These are phyloP conservation scores for Caenorhabditis remanei DNA, from an alignment of 1,140 invertebrate species.

Conservation along the genomic window DNA sequence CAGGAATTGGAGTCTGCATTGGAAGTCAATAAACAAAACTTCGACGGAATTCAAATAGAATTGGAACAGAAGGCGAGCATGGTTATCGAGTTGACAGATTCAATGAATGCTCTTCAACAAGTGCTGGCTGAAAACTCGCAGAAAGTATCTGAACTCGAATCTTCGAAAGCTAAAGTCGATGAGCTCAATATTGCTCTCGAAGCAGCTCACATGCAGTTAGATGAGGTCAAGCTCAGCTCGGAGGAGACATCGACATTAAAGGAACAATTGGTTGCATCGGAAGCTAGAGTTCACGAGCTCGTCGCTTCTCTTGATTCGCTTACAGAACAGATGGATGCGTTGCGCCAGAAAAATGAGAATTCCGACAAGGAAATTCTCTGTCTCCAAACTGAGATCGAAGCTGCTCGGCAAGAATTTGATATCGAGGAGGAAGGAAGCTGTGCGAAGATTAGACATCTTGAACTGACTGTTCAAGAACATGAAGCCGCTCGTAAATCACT, in stretches of 20 bases:
- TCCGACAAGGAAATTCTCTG: background rate
- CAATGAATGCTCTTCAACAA: background rate
- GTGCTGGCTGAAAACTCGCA: no score
- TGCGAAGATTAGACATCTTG: no score
- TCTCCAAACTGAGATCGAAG: background rate
- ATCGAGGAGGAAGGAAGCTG: no score
- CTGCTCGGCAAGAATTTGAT: background rate
- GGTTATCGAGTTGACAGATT: background rate
- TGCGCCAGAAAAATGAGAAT: background rate
- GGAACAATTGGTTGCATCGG: background rate
- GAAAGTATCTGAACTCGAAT: background rate
- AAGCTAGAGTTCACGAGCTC: background rate
- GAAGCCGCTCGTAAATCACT: no score
- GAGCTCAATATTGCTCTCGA: background rate
- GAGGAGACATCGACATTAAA: background rate
- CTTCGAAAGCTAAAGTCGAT: background rate
- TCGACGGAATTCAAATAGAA: no score
- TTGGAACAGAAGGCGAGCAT: background rate
- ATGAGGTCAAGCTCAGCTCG: background rate
- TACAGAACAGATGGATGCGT: background rate
- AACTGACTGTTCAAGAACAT: no score
- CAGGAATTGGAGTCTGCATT: background rate
- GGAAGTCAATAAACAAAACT: background rate
- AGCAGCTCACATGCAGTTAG: background rate
- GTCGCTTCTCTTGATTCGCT: background rate